Percentiles rank a stretch among this genome's conserved stretches.
Conservation (phyloP, 35 echinoderm and acorn worm species). For the Hemicentrotus pulcherrimus region DNA sequence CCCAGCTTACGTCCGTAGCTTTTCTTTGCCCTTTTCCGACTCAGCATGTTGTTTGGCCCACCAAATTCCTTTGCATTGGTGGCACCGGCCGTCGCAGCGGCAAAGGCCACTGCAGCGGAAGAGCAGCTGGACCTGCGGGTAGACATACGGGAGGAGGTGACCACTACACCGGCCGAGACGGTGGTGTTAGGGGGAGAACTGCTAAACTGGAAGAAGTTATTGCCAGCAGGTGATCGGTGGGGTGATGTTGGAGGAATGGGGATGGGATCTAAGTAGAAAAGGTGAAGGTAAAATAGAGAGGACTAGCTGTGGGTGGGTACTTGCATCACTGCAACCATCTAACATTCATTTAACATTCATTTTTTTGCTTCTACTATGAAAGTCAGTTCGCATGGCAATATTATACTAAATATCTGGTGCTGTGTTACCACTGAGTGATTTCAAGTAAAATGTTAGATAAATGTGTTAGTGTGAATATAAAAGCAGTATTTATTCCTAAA, state of each 20-base stretch:
- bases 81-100: conserved; percentile 83
- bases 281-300: neutral
- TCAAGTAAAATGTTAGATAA: neutral
- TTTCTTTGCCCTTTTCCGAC: conserved; percentile 53
- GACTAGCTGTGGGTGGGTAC: neutral
- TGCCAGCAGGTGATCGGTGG: conserved; percentile 3
- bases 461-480: neutral
- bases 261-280: neutral
- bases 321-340: neutral
- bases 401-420: neutral
- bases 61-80: conserved; percentile 74
- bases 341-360: neutral
- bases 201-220: conserved; percentile 67
- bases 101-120: conserved; percentile 77
- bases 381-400: neutral
- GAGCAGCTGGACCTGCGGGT: conserved; percentile 91
- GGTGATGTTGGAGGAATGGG: conserved; percentile 37
- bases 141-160: conserved; percentile 94
- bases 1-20: conserved; percentile 68
- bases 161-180: conserved; percentile 91
- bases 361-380: neutral
- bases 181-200: conserved; percentile 79
- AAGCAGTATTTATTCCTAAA: neutral
- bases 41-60: conserved; percentile 58
- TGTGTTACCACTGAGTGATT: neutral